phyloP scores from a whole-genome alignment of 2,797 vertebrate genomes.

The Numenius phaeopus region DNA sequence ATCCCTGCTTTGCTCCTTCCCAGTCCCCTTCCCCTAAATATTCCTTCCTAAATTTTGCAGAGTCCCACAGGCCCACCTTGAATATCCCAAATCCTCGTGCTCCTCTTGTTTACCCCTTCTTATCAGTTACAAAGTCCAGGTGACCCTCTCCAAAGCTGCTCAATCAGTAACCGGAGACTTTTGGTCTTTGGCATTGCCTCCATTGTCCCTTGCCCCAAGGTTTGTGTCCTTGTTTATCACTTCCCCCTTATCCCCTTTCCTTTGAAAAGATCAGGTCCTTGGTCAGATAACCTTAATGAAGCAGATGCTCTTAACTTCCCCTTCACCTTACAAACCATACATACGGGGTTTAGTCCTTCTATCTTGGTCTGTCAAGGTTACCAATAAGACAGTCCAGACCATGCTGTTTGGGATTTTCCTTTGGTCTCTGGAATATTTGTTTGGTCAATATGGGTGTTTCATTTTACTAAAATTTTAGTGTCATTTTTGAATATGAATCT shows the following conservation, averaged over 20 bases:
- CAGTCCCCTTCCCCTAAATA: background rate
- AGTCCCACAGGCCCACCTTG: background rate
- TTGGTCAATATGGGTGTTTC: background rate
- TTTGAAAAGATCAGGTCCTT: background rate
- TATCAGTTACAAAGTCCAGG: background rate
- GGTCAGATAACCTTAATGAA: background rate
- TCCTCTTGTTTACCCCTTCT: background rate
- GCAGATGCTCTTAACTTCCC: background rate
- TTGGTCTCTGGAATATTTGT: background rate
- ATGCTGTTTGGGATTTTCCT: background rate
- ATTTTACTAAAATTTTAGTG: background rate
- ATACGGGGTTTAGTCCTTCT: background rate
- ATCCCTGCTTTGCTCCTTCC: background rate
- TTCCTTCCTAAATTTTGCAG: background rate
- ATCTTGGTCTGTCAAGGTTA: background rate
- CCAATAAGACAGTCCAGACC: background rate
- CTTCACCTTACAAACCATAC: background rate
- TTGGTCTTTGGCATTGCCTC: background rate
- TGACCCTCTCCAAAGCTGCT: background rate
- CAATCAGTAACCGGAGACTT: background rate
- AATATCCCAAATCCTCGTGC: background rate
- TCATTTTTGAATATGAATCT: background rate
- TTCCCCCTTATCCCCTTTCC: background rate
- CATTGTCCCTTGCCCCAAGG: background rate
- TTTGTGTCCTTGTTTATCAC: background rate